A percentile compares a stretch with the other conserved stretches of the same genome.
These are phyloP conservation scores for Paramormyrops hopkinsi DNA, from an alignment of 2,797 vertebrate species.

Conservation along the genomic window DNA sequence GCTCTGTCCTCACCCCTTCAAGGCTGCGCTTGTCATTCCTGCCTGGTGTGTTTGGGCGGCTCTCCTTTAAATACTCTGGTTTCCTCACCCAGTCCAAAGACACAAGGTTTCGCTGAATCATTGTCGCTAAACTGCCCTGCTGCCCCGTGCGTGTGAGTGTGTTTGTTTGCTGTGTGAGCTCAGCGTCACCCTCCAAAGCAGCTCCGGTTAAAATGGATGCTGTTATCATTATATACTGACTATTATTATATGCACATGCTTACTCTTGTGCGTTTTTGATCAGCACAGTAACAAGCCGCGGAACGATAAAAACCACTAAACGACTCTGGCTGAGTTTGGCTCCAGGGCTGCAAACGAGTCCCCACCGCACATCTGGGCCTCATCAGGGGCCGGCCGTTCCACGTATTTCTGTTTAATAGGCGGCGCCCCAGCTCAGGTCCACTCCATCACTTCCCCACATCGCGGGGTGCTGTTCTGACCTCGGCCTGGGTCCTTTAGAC, in stretches of 20 bases:
- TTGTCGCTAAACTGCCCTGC: not conserved
- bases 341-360: not conserved
- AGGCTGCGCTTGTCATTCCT: not conserved
- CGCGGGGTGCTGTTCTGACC: not conserved
- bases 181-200: not conserved
- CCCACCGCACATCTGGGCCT: not conserved
- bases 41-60: not conserved
- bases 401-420: not conserved
- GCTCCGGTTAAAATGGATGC: not conserved
- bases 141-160: not conserved
- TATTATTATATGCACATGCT: not conserved
- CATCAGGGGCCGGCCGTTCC: not conserved
- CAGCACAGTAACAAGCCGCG: not conserved
- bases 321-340: not conserved
- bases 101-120: not conserved
- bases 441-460: not conserved
- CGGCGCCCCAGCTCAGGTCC: not conserved
- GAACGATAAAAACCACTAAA: constrained; percentile 9
- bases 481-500: not conserved
- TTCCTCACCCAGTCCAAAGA: not conserved
- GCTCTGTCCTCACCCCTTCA: not conserved
- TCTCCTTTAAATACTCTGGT: not conserved
- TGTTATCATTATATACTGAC: not conserved
- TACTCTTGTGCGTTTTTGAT: not conserved
- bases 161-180: not conserved